Evolutionary conservation across 2,797 vertebrate species (phyloP).

Genomic region (Tangara arthus): DNA sequence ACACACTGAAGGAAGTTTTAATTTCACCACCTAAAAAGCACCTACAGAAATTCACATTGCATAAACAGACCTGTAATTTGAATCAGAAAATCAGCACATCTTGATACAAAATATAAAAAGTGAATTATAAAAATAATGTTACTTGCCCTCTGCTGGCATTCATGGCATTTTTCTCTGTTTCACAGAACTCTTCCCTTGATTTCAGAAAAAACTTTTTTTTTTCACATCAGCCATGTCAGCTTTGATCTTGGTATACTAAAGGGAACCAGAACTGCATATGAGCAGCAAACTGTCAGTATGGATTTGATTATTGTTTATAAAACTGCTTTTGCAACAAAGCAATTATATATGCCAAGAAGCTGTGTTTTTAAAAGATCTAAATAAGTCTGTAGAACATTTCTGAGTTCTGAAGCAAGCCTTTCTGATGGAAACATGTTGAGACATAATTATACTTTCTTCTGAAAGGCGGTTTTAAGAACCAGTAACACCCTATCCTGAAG

Average conservation of each 20-base stretch:
- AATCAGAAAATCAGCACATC: constrained; percentile 69
- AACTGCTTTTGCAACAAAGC: constrained; percentile 47
- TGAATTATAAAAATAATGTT: constrained; percentile 70
- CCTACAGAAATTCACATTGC: constrained; percentile 42
- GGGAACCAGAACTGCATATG: background rate
- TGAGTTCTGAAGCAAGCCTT: background rate
- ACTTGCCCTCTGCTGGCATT: constrained; percentile 29
- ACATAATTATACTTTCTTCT: background rate
- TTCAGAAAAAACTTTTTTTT: background rate
- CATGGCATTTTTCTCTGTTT: background rate
- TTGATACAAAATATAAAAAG: constrained; percentile 69
- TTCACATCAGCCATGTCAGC: background rate
- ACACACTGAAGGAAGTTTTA: constrained; percentile 31
- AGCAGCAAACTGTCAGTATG: background rate
- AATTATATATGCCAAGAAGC: background rate
- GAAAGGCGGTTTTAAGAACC: background rate
- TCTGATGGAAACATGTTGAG: background rate
- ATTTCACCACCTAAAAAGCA: constrained; percentile 56
- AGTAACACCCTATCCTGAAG: background rate
- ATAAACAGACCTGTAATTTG: background rate
- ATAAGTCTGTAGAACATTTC: background rate
- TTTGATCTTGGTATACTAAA: background rate
- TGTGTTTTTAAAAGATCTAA: background rate
- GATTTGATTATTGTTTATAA: background rate
- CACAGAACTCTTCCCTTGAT: constrained; percentile 35